Base-by-base conservation (phyloP, 92 coral and sea anemone genomes). In the Parazoanthus atlanticus region DNA sequence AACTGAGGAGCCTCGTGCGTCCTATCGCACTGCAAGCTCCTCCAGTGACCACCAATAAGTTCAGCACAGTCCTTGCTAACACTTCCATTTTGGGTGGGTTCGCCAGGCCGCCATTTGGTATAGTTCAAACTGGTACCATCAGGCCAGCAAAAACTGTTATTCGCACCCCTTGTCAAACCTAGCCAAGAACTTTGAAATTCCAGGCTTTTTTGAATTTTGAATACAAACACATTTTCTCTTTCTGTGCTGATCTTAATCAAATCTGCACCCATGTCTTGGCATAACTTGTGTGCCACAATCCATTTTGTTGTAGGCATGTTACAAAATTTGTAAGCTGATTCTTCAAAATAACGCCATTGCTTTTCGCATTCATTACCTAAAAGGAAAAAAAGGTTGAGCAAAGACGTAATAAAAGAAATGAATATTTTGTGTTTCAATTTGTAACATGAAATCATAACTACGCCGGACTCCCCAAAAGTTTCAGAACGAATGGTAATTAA, bases 251-350 rank as follows among this genome's bases (percentile, higher is more conserved):
- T 85, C 38, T 70, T 72, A 40, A 65, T n/a, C 32, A 85, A 40
- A 26, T 85, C 88, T 41, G 79, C 88, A 6, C 88, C 88, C 65
- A 85, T 73, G 61, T 85, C 66, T 58, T 67, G 88, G 66, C 88
- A 85, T 25, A 19, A 36, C 17, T 36, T 85, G 28, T 54, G 88
- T 7, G 89, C 89, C 10, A 13, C 89, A 41, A 52, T 46, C 89
- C 89, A 73, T 3, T 86, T 78, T 16, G 49, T 36, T 17, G 89
- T 74, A 52, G 89, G 89, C 47, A 86, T 74, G n/a, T 86, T 71
- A n/a, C 79, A 74, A 32, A 86, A 76, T 9, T 49, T 76, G 81
- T 72, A 73, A 38, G 49, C 54, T 11, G 70, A 72, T 8, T 74
- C 47, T 33, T 40, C 69, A 72, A 49, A 61, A 74, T 41, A 54